phyloP scores from a whole-genome alignment of 1,140 invertebrate genomes.

The Berghia stephanieae region DNA sequence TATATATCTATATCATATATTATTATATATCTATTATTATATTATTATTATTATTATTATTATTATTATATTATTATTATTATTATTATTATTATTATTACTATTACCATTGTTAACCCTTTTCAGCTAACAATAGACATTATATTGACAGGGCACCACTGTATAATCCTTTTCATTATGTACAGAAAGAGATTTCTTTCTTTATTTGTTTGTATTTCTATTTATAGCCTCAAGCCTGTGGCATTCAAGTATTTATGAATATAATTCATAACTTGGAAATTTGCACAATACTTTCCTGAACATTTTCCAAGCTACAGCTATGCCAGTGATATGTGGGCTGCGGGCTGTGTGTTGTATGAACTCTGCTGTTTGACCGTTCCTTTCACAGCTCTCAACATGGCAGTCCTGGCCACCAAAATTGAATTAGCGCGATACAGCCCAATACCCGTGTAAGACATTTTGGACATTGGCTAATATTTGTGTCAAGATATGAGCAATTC shows the following conservation, averaged over 20 bases:
- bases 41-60: too few species aligned
- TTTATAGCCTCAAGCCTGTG: not conserved
- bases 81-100: too few species aligned
- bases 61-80: too few species aligned
- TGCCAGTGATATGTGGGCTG: conserved; percentile 70
- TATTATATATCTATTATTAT: too few species aligned
- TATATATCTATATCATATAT: too few species aligned
- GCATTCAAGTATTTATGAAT: not conserved
- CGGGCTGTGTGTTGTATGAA: conserved; percentile 71
- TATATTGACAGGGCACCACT: not conserved
- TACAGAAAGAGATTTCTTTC: not conserved
- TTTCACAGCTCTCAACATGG: conserved; percentile 78
- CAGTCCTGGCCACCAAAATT: conserved; percentile 79
- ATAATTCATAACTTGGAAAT: not conserved
- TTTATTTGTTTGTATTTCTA: not conserved
- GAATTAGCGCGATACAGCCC: conserved; percentile 52
- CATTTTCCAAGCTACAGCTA: conserved; percentile 43
- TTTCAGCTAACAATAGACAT: not conserved
- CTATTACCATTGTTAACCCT: too few species aligned
- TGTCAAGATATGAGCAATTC: too few species aligned
- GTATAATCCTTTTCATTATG: not conserved
- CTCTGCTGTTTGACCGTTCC: conserved; percentile 75
- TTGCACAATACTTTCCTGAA: not conserved
- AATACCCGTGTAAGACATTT: too few species aligned
- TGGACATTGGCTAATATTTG: too few species aligned